Evolutionary conservation across 2,888 invertebrate genomes (phyloP).

Genomic region (Synanthedon andrenaeformis): DNA sequence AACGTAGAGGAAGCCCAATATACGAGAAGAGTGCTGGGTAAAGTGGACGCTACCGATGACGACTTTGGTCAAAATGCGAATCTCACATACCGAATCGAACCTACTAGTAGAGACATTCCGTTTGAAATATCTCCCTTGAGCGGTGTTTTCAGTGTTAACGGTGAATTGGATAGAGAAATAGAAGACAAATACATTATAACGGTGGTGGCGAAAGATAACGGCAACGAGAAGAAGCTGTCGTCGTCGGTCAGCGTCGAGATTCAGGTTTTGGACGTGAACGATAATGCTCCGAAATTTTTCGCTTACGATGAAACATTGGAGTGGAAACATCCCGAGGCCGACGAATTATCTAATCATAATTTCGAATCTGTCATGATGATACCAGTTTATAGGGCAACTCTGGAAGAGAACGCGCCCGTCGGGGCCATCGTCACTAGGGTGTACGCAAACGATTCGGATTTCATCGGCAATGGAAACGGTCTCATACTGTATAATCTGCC

Average conservation of each 20-base stretch:
- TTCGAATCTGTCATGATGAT: conserved; percentile 67
- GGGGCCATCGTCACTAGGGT: conserved; percentile 82
- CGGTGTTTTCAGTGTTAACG: conserved; percentile 79
- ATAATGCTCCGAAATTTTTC: conserved; percentile 84
- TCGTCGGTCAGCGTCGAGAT: conserved; percentile 84
- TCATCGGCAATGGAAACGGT: conserved; percentile 88
- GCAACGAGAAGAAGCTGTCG: conserved; percentile 71
- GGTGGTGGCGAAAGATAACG: conserved; percentile 81
- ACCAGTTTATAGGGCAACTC: conserved; percentile 81
- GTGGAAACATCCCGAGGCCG: conserved; percentile 59
- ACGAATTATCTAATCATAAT: conserved; percentile 58
- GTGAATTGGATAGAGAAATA: conserved; percentile 81
- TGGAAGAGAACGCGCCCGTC: conserved; percentile 80
- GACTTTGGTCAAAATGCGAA: conserved; percentile 86
- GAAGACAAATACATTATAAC: conserved; percentile 78
- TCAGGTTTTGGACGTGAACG: conserved; percentile 85
- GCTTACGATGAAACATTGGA: conserved; percentile 76
- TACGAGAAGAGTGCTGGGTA: conserved; percentile 77
- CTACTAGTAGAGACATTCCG: conserved; percentile 62
- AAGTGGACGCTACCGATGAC: conserved; percentile 81
- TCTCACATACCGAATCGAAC: conserved; percentile 76
- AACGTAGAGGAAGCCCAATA: conserved; percentile 85
- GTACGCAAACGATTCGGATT: conserved; percentile 87
- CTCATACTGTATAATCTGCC: conserved; percentile 82
- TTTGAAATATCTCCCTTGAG: conserved; percentile 78